Evolutionary conservation across 2,113 vertebrate genomes (phyloP).

Genomic region (Erythrolamprus reginae): DNA sequence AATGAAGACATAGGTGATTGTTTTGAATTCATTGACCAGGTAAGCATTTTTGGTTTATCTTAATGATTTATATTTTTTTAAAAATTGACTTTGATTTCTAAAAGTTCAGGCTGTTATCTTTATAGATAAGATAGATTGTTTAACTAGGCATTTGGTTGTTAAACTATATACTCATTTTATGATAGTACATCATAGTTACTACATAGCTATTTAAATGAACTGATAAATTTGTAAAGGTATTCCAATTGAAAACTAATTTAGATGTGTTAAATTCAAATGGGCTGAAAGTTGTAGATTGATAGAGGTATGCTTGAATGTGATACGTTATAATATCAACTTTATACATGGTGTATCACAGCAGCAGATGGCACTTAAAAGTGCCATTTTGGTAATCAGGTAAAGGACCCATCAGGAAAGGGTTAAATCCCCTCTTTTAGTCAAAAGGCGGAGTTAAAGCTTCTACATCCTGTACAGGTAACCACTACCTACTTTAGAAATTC

Average conservation of each 20-base stretch:
- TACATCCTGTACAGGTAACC: background rate
- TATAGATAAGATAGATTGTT: background rate
- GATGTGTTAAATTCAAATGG: background rate
- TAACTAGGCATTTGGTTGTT: background rate
- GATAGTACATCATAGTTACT: background rate
- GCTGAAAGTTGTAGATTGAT: background rate
- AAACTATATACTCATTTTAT: background rate
- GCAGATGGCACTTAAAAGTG: no score
- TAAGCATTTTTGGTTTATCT: conserved; percentile 21
- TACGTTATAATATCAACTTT: background rate
- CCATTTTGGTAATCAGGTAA: background rate
- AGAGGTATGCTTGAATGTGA: background rate
- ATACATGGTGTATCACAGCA: background rate
- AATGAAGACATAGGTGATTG: conserved; percentile 86
- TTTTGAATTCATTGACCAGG: conserved; percentile 69
- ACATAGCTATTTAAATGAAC: background rate
- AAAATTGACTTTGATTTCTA: background rate
- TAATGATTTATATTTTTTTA: background rate
- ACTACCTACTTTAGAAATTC: background rate
- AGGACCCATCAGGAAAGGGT: background rate
- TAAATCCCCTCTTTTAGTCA: background rate
- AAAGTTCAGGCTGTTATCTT: background rate
- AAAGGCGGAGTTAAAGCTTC: background rate
- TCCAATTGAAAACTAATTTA: background rate
- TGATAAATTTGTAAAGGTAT: background rate